Base-by-base conservation (phyloP, 2,797 vertebrate species). In the Oreonectes daqikongensis region DNA sequence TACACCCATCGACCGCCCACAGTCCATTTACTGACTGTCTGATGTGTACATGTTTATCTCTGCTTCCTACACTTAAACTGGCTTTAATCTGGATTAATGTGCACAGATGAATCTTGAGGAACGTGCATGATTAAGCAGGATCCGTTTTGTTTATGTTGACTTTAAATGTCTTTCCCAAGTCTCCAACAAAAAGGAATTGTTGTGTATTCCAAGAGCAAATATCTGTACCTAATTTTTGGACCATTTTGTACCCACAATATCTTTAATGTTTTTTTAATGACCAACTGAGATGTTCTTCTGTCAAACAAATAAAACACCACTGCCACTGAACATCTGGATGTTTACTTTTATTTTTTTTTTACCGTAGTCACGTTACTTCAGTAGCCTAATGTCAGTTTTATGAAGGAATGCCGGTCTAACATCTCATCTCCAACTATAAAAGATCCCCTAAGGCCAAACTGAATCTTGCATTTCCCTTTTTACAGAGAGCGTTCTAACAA, bases 391-490 rank as follows among this genome's bases (percentile, higher is more conserved):
- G 20, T 68, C 9, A 14, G 26, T 67, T 57, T 9, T 30, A 59
- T 59, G 50, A 22, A 53, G 24, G 12, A 55, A 26, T 26, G 18
- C 30, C 7, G 1, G 2, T 26, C 14, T 35, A 55, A 44, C 18
- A 20, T 61, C 32, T 60, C 32, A 32, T 60, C 28, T 60, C 30
- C n/a, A n/a, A n/a, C n/a, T 55, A 42, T 35, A 68, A 61, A 57
- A 68, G 28, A 10, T 48, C 53, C 73, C 64, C 67, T 0, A 6
- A 48, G 66, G 38, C n/a, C 42, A 15, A 22, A 50, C 68, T 22
- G 12, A 18, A 60, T 76, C 28, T 35, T 60, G 11, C 42, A 50
- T 68, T 68, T 76, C 53, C 20, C 22, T 52, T 68, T 75, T 68
- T 59, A 24, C 53, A 18, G 74, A 60, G 28, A 26, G 42, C 17